Evolutionary conservation across 2,888 invertebrate species (phyloP).

Genomic region (Brachynemurus nebulosus): DNA sequence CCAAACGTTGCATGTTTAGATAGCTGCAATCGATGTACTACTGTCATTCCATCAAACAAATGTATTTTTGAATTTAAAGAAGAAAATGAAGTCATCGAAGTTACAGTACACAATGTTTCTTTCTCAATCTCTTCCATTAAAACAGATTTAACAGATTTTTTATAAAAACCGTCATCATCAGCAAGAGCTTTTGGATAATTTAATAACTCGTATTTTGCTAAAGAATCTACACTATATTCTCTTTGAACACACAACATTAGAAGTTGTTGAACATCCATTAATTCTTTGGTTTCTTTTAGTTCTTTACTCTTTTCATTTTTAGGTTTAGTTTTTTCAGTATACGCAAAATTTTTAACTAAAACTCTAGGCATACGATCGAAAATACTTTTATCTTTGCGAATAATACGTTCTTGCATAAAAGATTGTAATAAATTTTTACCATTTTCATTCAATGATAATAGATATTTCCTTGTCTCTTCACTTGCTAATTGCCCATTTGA

Average conservation of each 20-base stretch:
- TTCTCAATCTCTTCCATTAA: neutral
- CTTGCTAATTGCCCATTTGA: no score
- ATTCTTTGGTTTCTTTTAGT: neutral
- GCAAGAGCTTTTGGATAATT: neutral
- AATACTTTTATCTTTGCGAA: no score
- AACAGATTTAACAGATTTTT: neutral
- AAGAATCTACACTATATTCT: neutral
- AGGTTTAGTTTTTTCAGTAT: no score
- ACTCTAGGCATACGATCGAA: no score
- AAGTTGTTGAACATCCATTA: neutral
- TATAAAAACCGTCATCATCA: neutral
- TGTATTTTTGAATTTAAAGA: neutral
- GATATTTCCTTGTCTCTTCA: no score
- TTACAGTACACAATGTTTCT: neutral
- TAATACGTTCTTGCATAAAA: no score
- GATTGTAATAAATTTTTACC: no score
- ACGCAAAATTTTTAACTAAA: no score
- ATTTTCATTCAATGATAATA: no score
- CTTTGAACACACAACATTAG: neutral
- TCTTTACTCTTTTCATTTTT: no score
- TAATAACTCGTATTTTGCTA: neutral
- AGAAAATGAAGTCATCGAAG: neutral
- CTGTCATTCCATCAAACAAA: neutral
- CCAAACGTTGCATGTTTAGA: neutral
- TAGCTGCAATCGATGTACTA: neutral